Evolutionary conservation across 1,140 invertebrate species (phyloP).

Genomic region (Harpegnathos saltator): DNA sequence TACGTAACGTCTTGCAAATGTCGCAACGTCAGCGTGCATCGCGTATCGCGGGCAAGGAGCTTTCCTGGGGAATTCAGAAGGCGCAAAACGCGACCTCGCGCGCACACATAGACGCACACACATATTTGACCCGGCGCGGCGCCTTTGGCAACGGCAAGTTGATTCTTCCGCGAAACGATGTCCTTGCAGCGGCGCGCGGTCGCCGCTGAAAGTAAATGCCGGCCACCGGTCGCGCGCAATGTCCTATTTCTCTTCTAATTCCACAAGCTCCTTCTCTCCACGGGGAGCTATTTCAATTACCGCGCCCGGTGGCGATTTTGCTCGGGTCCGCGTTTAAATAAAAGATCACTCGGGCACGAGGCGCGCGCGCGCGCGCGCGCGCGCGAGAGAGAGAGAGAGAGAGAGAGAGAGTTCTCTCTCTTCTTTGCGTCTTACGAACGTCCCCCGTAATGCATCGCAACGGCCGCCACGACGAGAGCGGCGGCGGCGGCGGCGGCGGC

Average conservation of each 20-base stretch:
- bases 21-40: neutral
- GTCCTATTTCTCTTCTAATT: conserved; percentile 39
- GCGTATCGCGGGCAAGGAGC: neutral
- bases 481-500: no score
- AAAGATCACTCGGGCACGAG: conserved; percentile 64
- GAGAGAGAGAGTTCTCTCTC: no score
- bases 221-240: conserved; percentile 8
- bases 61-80: neutral
- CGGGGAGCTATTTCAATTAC: conserved; percentile 37
- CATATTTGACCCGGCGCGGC: no score
- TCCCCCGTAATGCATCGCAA: conserved; percentile 31
- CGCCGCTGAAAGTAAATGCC: conserved; percentile 10
- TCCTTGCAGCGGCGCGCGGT: neutral
- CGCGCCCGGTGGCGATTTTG: conserved; percentile 24
- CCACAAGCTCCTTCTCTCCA: neutral
- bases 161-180: conserved; percentile 1
- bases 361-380: neutral
- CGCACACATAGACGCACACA: no score
- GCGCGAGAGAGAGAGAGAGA: conserved; percentile 17
- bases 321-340: conserved; percentile 59
- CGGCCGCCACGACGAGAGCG: neutral
- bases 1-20: neutral
- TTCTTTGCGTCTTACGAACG: conserved; percentile 48
- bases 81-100: neutral
- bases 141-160: conserved; percentile 5